A percentile compares a stretch with the other conserved stretches of the same genome.
Evolutionary conservation across 2,888 invertebrate species (phyloP).

Genomic region (Aphodius sticticus): DNA sequence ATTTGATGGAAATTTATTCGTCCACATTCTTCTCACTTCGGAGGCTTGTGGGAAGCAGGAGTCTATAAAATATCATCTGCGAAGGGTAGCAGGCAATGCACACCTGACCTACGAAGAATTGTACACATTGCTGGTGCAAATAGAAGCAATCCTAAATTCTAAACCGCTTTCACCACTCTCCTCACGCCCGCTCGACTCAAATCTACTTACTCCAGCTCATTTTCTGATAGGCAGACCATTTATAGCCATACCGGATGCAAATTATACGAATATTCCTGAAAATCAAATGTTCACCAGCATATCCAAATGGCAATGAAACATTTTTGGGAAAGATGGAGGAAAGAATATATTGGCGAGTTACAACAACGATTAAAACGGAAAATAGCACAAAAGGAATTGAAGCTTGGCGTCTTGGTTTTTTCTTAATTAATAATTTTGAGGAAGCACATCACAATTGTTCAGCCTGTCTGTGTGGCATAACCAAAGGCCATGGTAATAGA

Average conservation of each 20-base stretch:
- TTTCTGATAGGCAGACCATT: conserved; percentile 6
- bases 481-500: too few species aligned
- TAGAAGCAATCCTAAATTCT: too few species aligned
- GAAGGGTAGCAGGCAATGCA: conserved; percentile 43
- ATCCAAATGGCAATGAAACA: neutral
- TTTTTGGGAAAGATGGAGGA: conserved; percentile 14
- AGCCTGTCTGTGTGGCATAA: too few species aligned
- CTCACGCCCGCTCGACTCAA: neutral
- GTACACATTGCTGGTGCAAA: too few species aligned
- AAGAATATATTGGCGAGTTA: neutral
- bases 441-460: too few species aligned
- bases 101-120: conserved; percentile 50
- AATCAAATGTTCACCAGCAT: neutral
- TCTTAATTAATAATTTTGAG: too few species aligned
- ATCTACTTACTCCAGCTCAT: conserved; percentile 9
- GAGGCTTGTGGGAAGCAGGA: conserved; percentile 53
- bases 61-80: conserved; percentile 50
- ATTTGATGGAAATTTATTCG: conserved; percentile 50
- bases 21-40: conserved; percentile 48
- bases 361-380: conserved; percentile 13
- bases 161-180: too few species aligned
- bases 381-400: neutral
- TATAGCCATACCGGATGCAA: neutral
- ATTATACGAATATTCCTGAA: neutral
- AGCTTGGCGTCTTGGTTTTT: conserved; percentile 27